Base-by-base conservation (phyloP, 2,113 vertebrate species). In the Morone chrysops region DNA sequence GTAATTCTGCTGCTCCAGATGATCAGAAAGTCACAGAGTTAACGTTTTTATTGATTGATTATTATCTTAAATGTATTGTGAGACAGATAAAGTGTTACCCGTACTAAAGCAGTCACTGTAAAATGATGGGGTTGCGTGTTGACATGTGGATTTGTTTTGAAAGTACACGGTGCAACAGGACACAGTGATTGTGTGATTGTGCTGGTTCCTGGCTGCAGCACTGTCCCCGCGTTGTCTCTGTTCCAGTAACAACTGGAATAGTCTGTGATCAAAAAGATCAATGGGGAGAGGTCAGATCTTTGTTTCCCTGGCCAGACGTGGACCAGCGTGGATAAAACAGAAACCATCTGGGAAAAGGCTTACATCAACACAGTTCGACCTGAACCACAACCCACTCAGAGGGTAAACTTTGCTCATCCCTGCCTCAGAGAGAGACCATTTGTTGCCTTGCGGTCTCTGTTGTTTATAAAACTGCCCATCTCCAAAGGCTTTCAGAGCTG, bases 341-440 rank as follows among this genome's bases (percentile, higher is more conserved):
- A 85, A 79, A 87, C 75, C 90, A 87, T 73, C 76, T 89, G 86
- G 76, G 50, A 5, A 54, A n/a, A 69, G 25, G 22, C 51, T 57
- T 43, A 36, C 70, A 73, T 85, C 78, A 75, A 72, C 70, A 79
- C 11, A 0, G n/a, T 57, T n/a, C 80, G 53, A 53, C 51, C 78
- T 67, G 72, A 84, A 80, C 68, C 82, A 43, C 74, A 59, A 18
- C 43, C 68, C 56, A 59, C 20, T 62, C 5, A 14, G 38, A 79
- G 59, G 65, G 53, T 80, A 62, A 86, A 80, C 67, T 68, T 5
- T 77, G 41, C 72, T 79, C 65, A 57, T 74, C 76, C 48, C 14
- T 68, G 20, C 25, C 36, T 61, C 40, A 41, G 54, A 82, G 59
- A 47, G 45, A 36, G 25, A 48, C 6, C 10, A 36, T 69, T 57